Evolutionary conservation across 2,797 vertebrate genomes (phyloP).

Genomic region (Sebastes kiyomatsui): DNA sequence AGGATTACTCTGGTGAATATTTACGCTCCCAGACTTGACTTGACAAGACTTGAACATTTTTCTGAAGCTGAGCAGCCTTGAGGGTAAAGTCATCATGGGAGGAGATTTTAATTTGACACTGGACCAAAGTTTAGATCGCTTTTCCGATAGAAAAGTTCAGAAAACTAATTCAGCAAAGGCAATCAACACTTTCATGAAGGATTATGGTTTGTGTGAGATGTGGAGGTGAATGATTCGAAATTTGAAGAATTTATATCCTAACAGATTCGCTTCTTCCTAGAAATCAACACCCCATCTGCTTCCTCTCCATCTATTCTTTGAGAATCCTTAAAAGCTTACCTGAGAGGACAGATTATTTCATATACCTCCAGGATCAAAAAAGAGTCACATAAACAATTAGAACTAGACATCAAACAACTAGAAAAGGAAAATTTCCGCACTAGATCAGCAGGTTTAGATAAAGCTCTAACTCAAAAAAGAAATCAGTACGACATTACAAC

Average conservation of each 20-base stretch:
- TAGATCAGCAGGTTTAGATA: background rate
- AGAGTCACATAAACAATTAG: background rate
- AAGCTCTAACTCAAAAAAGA: too few relatives aligned
- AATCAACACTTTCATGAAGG: background rate
- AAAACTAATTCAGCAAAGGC: background rate
- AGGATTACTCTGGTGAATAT: background rate
- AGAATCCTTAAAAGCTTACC: background rate
- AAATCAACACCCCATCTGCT: background rate
- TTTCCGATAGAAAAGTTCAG: background rate
- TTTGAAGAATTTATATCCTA: background rate
- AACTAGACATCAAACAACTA: background rate
- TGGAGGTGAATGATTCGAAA: background rate
- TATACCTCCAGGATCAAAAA: background rate
- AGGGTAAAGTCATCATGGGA: background rate
- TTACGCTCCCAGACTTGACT: background rate
- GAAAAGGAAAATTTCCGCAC: background rate
- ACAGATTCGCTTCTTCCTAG: background rate
- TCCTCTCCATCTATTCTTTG: background rate
- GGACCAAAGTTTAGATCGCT: background rate
- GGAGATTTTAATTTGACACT: too few relatives aligned
- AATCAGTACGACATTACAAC: too few relatives aligned
- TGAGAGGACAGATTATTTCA: background rate
- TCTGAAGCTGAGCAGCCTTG: background rate
- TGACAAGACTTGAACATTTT: background rate
- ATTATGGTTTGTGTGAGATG: background rate